Evolutionary conservation across 2,888 invertebrate genomes (phyloP).

Genomic region (Polydrusus pterygomalis): DNA sequence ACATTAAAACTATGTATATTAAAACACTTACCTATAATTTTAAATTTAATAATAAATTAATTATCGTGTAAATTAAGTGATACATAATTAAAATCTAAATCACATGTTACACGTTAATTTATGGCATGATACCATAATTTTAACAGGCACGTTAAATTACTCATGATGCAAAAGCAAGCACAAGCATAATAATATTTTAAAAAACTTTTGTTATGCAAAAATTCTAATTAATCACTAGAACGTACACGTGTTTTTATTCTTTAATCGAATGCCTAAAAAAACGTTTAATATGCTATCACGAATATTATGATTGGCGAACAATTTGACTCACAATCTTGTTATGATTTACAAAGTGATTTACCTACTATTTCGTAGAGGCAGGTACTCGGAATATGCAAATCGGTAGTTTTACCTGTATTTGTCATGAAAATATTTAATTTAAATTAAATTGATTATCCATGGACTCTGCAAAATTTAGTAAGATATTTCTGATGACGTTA

Average conservation of each 20-base stretch:
- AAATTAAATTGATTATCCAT: constrained; percentile 12
- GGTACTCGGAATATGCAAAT: neutral
- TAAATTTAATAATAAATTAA: neutral
- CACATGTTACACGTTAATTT: constrained; percentile 14
- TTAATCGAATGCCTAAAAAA: neutral
- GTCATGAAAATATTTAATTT: constrained; percentile 18
- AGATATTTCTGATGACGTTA: too few relatives aligned
- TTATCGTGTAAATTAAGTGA: neutral
- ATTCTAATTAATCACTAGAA: constrained; percentile 6
- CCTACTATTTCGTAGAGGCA: neutral
- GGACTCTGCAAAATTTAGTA: too few relatives aligned
- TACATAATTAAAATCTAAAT: constrained; percentile 4
- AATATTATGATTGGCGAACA: neutral
- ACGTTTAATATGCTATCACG: neutral
- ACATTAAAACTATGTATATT: too few relatives aligned
- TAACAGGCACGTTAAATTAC: constrained; percentile 17
- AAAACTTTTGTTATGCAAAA: constrained; percentile 23
- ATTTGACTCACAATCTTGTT: constrained; percentile 8
- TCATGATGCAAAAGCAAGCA: constrained; percentile 13
- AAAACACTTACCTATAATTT: neutral
- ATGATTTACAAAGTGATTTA: neutral
- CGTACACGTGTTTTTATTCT: constrained; percentile 14
- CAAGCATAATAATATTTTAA: constrained; percentile 6
- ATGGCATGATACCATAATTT: neutral
- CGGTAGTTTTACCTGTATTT: neutral